Base-by-base conservation (phyloP, 2,888 invertebrate species). In the Metallyticus violacea region DNA sequence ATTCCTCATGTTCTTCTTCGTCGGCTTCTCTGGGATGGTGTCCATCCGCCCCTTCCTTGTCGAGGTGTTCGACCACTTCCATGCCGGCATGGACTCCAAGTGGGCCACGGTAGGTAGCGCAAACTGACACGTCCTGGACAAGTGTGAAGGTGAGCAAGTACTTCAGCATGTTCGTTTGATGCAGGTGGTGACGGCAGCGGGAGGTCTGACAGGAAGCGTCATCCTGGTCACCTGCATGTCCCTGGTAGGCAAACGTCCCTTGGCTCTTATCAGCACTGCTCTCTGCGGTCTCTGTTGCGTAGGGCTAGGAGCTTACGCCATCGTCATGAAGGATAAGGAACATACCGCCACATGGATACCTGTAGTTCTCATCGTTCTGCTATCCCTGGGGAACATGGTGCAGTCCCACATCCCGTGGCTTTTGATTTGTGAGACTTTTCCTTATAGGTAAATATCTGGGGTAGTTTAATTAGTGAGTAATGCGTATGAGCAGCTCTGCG, bases 331-430 rank as follows among this genome's bases (percentile, higher is more conserved):
- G 22, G 28, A 27, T 15, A 9, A 76, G 22, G 25, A 26, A 7
- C 26, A 62, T 76, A n/a, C 6, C 1, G 77, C 83, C 77, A 83
- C 83, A 2, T 83, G 83, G 83, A n/a, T 83, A 3, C 83, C 83
- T 1, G 26, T 83, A n/a, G 27, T 83, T 2, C 77, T 83, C 7
- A 28, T 83, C 7, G 27, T 77, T 6, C 15, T 77, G 7, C n/a
- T 83, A 7, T 76, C 77, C n/a, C 77, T 83, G 7, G 77, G 77
- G 28, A 83, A 83, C 9, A 77, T 28, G 7, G 77, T 83, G 9
- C 77, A 83, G 62, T 76, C 77, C 2, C 77, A 83, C 9, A 40
- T 83, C 6, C 83, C 83, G 9, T 83, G 83, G 83, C 83, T 83
- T 0, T n/a, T 77, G 2, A 28, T 83, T 0, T 27, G 77, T 22